A percentile compares a stretch with the other conserved stretches of the same genome.
Evolutionary conservation across 2,888 invertebrate genomes (phyloP).

Genomic region (Drosophila prostipennis): DNA sequence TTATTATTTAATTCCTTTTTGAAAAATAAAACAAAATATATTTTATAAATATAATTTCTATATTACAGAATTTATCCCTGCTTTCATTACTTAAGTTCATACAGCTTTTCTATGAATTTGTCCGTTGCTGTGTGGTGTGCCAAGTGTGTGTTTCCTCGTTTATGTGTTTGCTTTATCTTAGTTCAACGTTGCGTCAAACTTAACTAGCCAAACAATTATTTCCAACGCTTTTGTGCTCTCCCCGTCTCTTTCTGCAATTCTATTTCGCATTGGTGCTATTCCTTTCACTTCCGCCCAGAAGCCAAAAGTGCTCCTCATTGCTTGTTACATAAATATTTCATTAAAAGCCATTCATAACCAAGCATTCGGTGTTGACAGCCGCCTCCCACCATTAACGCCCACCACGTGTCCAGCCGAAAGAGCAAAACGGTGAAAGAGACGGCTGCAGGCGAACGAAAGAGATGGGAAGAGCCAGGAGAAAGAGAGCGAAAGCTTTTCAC

Average conservation of each 20-base stretch:
- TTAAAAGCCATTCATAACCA: constrained; percentile 74
- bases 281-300: constrained; percentile 20
- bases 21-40: too few species aligned
- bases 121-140: not conserved
- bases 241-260: not conserved
- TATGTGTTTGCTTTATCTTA: constrained; percentile 40
- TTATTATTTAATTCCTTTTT: too few species aligned
- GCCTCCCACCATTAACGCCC: constrained; percentile 31
- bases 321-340: constrained; percentile 73
- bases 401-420: constrained; percentile 56
- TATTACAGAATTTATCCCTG: too few species aligned
- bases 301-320: constrained; percentile 52
- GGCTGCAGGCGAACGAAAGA: constrained; percentile 7
- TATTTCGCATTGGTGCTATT: not conserved
- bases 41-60: too few species aligned
- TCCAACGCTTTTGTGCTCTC: constrained; percentile 28
- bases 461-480: constrained; percentile 18
- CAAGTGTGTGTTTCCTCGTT: constrained; percentile 27
- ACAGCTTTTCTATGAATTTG: not conserved
- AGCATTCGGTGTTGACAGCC: constrained; percentile 59
- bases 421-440: constrained; percentile 20
- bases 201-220: constrained; percentile 53
- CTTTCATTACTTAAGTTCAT: too few species aligned
- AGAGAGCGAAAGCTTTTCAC: constrained; percentile 67
- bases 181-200: constrained; percentile 38